Evolutionary conservation across 2,888 invertebrate species (phyloP).

Genomic region (Liopterus haemorrhoidalis): DNA sequence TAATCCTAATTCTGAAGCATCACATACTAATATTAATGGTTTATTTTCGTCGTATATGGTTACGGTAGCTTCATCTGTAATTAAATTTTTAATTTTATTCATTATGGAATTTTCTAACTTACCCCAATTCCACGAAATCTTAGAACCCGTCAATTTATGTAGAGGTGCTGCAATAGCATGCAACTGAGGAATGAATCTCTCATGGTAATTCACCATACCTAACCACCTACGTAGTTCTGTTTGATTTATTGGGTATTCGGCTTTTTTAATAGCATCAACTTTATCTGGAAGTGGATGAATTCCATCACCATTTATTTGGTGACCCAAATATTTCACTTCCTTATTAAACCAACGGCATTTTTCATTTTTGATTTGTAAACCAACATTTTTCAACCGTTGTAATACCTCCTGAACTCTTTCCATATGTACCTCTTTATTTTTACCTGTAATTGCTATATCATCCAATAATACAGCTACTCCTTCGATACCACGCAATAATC

Average conservation of each 20-base stretch:
- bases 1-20: constrained; percentile 39
- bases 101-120: neutral
- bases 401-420: neutral
- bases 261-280: constrained; percentile 14
- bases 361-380: neutral
- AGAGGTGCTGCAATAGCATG: constrained; percentile 1
- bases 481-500: constrained; percentile 2
- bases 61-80: neutral
- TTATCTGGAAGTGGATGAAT: constrained; percentile 8
- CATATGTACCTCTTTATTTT: neutral
- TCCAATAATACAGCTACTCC: neutral
- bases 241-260: constrained; percentile 9
- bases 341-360: constrained; percentile 13
- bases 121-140: constrained; percentile 1
- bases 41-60: neutral
- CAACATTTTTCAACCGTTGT: constrained; percentile 4
- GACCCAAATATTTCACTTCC: constrained; percentile 14
- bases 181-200: constrained; percentile 6
- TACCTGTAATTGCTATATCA: constrained; percentile 9
- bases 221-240: constrained; percentile 26
- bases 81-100: constrained; percentile 3
- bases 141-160: neutral
- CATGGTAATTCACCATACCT: constrained; percentile 3
- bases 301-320: constrained; percentile 14
- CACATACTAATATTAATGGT: constrained; percentile 31